Evolutionary conservation across 1,140 invertebrate genomes (phyloP).

Genomic region (Berghia stephanieae): DNA sequence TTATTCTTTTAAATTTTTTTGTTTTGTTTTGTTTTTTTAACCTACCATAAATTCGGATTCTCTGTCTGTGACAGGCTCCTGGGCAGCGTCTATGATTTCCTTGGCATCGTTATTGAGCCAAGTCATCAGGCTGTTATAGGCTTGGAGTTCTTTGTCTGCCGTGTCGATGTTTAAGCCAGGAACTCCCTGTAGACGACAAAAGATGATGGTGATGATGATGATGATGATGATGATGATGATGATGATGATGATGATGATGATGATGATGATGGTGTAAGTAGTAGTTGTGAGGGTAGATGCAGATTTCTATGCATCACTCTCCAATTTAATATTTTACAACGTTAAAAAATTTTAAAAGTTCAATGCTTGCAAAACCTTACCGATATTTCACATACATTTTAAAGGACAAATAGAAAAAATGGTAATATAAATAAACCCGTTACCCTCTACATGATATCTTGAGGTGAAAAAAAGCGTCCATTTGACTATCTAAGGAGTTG

Average conservation of each 20-base stretch:
- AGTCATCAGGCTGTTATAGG: slow-evolving; percentile 80
- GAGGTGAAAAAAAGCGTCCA: too few species aligned
- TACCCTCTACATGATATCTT: too few species aligned
- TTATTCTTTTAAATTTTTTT: not conserved
- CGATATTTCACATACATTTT: too few species aligned
- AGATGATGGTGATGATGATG: slow-evolving; percentile 28
- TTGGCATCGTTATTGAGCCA: slow-evolving; percentile 75
- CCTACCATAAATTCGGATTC: slow-evolving; percentile 63
- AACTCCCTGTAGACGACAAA: slow-evolving; percentile 31
- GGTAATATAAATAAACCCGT: too few species aligned
- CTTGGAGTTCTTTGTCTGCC: slow-evolving; percentile 79
- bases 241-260: slow-evolving; percentile 17
- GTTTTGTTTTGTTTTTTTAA: not conserved
- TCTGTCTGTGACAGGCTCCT: slow-evolving; percentile 58
- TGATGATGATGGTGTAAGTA: slow-evolving; percentile 12
- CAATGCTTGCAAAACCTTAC: too few species aligned
- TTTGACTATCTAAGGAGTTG: too few species aligned
- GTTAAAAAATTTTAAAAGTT: too few species aligned
- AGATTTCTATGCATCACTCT: too few species aligned
- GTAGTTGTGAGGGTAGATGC: too few species aligned
- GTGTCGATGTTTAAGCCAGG: slow-evolving; percentile 67
- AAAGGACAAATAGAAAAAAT: too few species aligned
- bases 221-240: slow-evolving; percentile 26
- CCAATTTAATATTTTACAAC: too few species aligned
- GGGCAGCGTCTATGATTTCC: slow-evolving; percentile 51